phyloP scores from a whole-genome alignment of 2,888 invertebrate species.

The Pollenia labialis region DNA sequence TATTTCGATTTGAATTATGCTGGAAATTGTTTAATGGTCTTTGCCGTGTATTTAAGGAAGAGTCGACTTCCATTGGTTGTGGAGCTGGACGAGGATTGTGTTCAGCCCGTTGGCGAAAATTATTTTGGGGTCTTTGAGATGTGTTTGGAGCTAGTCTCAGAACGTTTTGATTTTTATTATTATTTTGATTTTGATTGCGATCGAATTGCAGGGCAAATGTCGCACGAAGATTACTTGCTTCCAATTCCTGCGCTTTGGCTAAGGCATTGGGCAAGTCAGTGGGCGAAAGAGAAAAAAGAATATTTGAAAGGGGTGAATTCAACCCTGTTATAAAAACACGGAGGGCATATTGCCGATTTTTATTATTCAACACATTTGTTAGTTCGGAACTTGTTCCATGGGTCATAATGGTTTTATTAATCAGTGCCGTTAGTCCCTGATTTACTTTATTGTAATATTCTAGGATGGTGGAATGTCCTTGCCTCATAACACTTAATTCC shows the following conservation, averaged over 20 bases:
- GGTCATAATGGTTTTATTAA: constrained; percentile 13
- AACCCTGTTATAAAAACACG: constrained; percentile 1
- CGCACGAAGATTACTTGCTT: constrained; percentile 38
- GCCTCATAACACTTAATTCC: constrained; percentile 57
- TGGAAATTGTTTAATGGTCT: not conserved
- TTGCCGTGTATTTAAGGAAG: not conserved
- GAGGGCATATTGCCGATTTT: not conserved
- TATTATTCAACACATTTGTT: too few relatives aligned
- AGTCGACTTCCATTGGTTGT: constrained; percentile 8
- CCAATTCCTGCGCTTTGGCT: too few relatives aligned
- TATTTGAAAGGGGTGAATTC: not conserved
- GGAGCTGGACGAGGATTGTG: not conserved
- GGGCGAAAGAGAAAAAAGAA: not conserved
- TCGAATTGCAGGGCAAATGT: constrained; percentile 54
- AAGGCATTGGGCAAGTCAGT: too few relatives aligned
- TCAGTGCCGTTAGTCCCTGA: not conserved
- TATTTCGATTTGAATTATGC: not conserved
- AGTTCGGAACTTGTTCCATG: not conserved
- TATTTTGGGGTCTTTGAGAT: not conserved
- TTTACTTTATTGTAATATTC: constrained; percentile 49
- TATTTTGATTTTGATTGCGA: not conserved
- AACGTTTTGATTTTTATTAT: not conserved
- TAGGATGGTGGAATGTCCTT: constrained; percentile 38
- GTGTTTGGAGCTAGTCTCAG: not conserved
- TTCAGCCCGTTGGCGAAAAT: not conserved